phyloP scores from a whole-genome alignment of 2,113 vertebrate genomes.

The Falcunculus frontatus region DNA sequence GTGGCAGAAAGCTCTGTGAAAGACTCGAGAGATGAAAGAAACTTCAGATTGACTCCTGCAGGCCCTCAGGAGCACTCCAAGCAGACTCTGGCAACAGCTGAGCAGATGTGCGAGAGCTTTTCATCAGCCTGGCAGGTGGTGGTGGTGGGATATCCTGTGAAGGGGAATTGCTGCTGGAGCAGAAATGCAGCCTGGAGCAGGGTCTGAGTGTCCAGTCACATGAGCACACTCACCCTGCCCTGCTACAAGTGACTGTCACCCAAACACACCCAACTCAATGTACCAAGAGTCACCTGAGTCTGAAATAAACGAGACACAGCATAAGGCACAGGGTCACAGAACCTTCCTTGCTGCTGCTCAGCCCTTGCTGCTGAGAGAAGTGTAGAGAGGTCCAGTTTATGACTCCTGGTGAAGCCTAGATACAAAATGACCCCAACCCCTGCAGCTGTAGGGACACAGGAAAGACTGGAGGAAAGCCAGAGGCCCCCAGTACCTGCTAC shows the following conservation, averaged over 20 bases:
- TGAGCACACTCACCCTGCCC: neutral
- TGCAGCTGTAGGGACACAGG: neutral
- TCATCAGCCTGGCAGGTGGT: neutral
- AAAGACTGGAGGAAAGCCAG: neutral
- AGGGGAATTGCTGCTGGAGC: neutral
- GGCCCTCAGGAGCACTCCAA: neutral
- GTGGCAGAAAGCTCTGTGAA: neutral
- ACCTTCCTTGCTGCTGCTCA: neutral
- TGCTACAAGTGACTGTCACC: neutral
- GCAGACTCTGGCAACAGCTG: neutral
- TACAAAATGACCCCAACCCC: neutral
- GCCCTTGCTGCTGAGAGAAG: neutral
- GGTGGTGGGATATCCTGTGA: neutral
- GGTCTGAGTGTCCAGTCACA: neutral
- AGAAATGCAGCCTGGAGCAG: neutral
- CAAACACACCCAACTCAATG: fast-evolving
- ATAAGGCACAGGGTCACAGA: neutral
- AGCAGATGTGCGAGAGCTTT: neutral
- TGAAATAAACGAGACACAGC: neutral
- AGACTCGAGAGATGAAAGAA: neutral
- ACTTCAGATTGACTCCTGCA: neutral
- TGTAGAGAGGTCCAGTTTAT: neutral
- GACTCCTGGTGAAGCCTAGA: neutral
- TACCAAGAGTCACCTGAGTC: neutral
- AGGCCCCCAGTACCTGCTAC: neutral